These are phyloP conservation scores for Ailuropoda melanoleuca DNA, from an alignment of 2,113 vertebrate species.

Conservation along the genomic window DNA sequence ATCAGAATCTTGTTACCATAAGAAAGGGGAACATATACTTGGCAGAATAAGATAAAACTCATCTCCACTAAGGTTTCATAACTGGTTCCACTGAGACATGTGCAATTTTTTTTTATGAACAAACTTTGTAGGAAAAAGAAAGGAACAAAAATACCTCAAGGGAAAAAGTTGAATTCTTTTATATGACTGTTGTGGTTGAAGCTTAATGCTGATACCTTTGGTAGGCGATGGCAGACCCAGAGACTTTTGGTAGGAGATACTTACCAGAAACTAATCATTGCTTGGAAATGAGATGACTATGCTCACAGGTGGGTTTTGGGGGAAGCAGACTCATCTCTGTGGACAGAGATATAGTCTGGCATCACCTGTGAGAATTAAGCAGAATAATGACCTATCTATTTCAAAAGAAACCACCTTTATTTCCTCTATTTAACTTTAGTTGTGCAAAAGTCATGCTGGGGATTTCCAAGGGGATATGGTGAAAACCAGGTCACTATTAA, in stretches of 20 bases:
- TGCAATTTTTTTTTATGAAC: neutral
- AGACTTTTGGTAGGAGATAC: neutral
- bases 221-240: neutral
- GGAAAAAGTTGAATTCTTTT: neutral
- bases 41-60: neutral
- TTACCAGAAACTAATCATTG: neutral
- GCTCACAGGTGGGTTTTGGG: neutral
- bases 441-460: constrained; percentile 64
- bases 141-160: neutral
- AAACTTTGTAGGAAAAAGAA: neutral
- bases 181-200: neutral
- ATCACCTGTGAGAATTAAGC: constrained; percentile 49
- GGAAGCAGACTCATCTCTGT: neutral
- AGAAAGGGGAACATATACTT: neutral
- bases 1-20: neutral
- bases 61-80: neutral
- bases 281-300: neutral
- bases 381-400: constrained; percentile 50
- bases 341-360: constrained; percentile 11
- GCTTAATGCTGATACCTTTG: neutral
- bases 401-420: constrained; percentile 70
- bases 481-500: constrained; percentile 65
- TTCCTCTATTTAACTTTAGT: constrained; percentile 72
- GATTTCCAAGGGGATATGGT: constrained; percentile 72
- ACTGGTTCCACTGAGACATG: neutral